These are phyloP conservation scores for Corythaixoides concolor DNA, from an alignment of 2,113 vertebrate genomes.

Conservation along the genomic window DNA sequence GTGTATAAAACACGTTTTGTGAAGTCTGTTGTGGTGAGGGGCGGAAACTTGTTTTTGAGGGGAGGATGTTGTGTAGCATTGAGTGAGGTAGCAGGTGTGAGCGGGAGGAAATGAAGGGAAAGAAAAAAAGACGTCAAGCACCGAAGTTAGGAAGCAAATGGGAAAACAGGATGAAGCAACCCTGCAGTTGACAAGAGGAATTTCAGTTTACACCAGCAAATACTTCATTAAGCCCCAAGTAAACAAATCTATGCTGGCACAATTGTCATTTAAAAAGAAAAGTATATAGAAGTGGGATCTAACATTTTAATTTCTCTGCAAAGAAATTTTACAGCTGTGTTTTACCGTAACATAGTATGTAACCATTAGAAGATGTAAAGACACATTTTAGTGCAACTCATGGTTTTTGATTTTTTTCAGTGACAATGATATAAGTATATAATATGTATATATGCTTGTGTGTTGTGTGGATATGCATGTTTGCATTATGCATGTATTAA, in stretches of 20 bases:
- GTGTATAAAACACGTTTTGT: not conserved
- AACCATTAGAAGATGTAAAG: not conserved
- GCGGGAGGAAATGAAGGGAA: not conserved
- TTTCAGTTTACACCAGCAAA: not conserved
- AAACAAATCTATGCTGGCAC: not conserved
- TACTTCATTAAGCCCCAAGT: not conserved
- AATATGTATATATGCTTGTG: not conserved
- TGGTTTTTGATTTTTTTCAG: not conserved
- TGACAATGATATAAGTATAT: not conserved
- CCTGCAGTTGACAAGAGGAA: not conserved
- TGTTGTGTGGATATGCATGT: not conserved
- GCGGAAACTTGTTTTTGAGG: not conserved
- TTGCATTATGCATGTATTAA: slow-evolving; percentile 46
- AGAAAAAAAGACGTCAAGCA: not conserved
- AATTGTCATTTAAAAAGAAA: not conserved
- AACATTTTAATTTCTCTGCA: not conserved
- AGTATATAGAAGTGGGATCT: not conserved
- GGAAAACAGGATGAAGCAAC: not conserved
- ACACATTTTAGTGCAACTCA: not conserved
- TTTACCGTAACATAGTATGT: not conserved
- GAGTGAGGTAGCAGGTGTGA: not conserved
- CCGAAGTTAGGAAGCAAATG: not conserved
- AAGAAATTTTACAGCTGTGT: not conserved
- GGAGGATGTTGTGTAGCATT: not conserved
- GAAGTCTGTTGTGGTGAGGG: not conserved